Percentiles rank a stretch among this genome's conserved stretches.
Evolutionary conservation across 2,113 vertebrate genomes (phyloP).

Genomic region (Eupsittula cactorum): DNA sequence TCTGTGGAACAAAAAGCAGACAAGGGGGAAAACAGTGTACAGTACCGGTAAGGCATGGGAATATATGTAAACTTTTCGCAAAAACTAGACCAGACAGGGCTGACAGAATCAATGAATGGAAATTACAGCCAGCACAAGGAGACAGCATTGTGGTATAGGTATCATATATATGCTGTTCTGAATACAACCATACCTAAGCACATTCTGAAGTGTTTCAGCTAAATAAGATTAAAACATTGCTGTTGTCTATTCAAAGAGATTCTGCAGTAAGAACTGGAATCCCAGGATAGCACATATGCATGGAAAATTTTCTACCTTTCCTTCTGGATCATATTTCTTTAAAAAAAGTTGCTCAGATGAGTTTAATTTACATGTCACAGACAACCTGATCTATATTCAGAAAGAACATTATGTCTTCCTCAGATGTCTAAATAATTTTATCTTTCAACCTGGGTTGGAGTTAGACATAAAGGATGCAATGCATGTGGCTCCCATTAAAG

Average conservation of each 20-base stretch:
- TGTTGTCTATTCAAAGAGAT: neutral
- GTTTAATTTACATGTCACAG: constrained; percentile 8
- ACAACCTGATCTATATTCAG: constrained; percentile 32
- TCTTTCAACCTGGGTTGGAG: neutral
- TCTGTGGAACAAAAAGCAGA: neutral
- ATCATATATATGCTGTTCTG: neutral
- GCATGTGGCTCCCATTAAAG: neutral
- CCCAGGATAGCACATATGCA: neutral
- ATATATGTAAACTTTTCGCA: neutral
- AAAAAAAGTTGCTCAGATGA: neutral
- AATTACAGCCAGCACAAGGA: neutral
- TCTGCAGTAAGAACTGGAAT: neutral
- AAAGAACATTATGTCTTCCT: constrained; percentile 3
- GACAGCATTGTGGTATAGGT: neutral
- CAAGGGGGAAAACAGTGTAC: neutral
- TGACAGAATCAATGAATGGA: neutral
- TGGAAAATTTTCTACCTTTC: neutral
- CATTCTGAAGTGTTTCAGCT: neutral
- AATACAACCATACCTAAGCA: neutral
- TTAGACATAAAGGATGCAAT: constrained; percentile 21
- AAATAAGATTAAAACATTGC: neutral
- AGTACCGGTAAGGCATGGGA: neutral
- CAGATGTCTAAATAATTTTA: constrained; percentile 39
- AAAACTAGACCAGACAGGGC: neutral
- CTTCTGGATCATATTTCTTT: neutral